Evolutionary conservation across 1,140 invertebrate species (phyloP).

Genomic region (Drosophila rufa): DNA sequence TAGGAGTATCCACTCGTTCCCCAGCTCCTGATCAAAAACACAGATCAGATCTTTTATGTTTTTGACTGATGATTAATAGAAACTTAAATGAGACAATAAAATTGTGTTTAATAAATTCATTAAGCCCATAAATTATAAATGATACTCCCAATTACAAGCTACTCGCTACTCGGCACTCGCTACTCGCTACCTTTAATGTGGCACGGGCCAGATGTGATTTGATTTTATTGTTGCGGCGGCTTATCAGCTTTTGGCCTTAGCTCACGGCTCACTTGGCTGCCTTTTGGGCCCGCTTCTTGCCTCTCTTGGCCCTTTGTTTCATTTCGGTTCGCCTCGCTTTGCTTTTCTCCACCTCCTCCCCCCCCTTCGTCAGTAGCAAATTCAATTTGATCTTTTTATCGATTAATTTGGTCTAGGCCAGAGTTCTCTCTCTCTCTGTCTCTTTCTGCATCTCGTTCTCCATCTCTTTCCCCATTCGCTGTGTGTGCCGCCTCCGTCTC

Average conservation of each 20-base stretch:
- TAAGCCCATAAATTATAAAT: neutral
- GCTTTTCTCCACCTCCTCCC: neutral
- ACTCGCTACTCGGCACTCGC: neutral
- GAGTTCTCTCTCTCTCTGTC: neutral
- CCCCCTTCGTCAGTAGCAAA: constrained; percentile 10
- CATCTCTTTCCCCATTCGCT: neutral
- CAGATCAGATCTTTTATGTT: no score
- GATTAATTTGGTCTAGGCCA: constrained; percentile 63
- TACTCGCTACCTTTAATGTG: constrained; percentile 19
- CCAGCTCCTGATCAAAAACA: no score
- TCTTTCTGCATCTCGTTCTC: neutral
- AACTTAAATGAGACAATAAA: neutral
- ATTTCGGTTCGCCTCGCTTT: neutral
- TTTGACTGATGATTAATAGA: no score
- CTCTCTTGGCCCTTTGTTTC: constrained; percentile 4
- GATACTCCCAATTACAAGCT: neutral
- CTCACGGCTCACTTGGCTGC: constrained; percentile 50
- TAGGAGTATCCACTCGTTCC: no score
- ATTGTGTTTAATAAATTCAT: neutral
- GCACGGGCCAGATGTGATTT: constrained; percentile 60
- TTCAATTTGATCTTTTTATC: constrained; percentile 64
- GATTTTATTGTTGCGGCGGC: constrained; percentile 79
- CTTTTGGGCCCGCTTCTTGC: constrained; percentile 15
- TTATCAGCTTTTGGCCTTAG: constrained; percentile 72
- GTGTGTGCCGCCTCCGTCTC: constrained; percentile 22